Percentiles rank a stretch among this genome's conserved stretches.
Evolutionary conservation across 2,797 vertebrate genomes (phyloP).

Genomic region (Miichthys miiuy): DNA sequence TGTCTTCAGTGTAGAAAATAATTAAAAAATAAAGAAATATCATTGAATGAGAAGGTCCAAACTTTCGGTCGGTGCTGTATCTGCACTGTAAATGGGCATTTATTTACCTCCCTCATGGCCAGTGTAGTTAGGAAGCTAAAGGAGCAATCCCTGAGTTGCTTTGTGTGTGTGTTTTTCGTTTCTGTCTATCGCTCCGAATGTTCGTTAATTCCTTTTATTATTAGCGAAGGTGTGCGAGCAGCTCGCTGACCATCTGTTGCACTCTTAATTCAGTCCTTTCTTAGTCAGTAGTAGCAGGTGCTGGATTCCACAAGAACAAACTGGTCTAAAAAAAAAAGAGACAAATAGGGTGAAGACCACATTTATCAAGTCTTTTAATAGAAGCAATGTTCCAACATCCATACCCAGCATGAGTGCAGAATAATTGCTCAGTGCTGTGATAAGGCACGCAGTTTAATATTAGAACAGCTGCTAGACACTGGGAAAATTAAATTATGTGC

Average conservation of each 20-base stretch:
- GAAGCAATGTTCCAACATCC: slow-evolving; percentile 23
- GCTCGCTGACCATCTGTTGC: slow-evolving; percentile 23
- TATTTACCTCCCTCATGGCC: slow-evolving; percentile 15
- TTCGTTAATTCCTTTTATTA: background rate
- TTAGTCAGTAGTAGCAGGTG: slow-evolving; percentile 7
- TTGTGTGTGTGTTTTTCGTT: slow-evolving; percentile 34
- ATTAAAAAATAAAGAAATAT: too few relatives aligned
- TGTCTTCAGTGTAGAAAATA: too few relatives aligned
- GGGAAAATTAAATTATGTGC: slow-evolving; percentile 34
- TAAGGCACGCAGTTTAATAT: slow-evolving; percentile 37
- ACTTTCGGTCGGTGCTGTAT: background rate
- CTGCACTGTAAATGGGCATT: slow-evolving; percentile 52
- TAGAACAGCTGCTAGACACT: slow-evolving; percentile 29
- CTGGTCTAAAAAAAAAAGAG: slow-evolving; percentile 1
- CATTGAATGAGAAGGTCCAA: too few relatives aligned
- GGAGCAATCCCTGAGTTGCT: slow-evolving; percentile 34
- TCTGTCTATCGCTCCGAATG: slow-evolving; percentile 10
- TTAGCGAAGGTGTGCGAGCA: slow-evolving; percentile 46
- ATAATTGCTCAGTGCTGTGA: slow-evolving; percentile 31
- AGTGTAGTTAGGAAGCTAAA: slow-evolving; percentile 4
- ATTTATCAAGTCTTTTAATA: slow-evolving; percentile 36
- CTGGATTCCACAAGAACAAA: slow-evolving; percentile 39
- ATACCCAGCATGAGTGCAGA: slow-evolving; percentile 20
- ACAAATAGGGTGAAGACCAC: slow-evolving; percentile 15
- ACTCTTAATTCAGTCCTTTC: slow-evolving; percentile 28